Percentiles rank a stretch among this genome's conserved stretches.
phyloP scores from a whole-genome alignment of 2,888 invertebrate genomes.

The Dromius quadrimaculatus region DNA sequence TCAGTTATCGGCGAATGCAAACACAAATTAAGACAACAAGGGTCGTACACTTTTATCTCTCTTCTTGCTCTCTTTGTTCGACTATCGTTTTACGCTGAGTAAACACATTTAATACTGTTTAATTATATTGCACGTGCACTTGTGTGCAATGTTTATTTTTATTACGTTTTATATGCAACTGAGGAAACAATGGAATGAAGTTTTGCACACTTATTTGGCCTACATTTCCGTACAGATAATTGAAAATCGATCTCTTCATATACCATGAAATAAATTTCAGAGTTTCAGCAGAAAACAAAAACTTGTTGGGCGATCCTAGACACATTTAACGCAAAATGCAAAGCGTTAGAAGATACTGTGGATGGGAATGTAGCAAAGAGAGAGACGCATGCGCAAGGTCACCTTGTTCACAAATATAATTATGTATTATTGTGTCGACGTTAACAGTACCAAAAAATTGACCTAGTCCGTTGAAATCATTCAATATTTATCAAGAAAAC shows the following conservation, averaged over 20 bases:
- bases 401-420: too few relatives aligned
- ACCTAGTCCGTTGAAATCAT: slow-evolving; percentile 21
- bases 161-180: slow-evolving; percentile 16
- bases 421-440: neutral
- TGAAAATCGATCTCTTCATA: too few relatives aligned
- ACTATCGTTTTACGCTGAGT: slow-evolving; percentile 21
- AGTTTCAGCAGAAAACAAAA: too few relatives aligned
- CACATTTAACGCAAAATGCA: too few relatives aligned
- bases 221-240: neutral
- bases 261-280: too few relatives aligned
- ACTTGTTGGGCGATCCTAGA: too few relatives aligned
- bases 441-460: slow-evolving; percentile 5
- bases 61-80: slow-evolving; percentile 10
- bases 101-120: slow-evolving; percentile 40
- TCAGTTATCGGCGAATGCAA: slow-evolving; percentile 48
- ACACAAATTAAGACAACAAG: slow-evolving; percentile 49
- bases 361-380: too few relatives aligned
- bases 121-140: slow-evolving; percentile 48
- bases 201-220: neutral
- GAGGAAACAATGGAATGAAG: slow-evolving; percentile 3
- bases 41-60: slow-evolving; percentile 3
- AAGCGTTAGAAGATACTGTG: too few relatives aligned
- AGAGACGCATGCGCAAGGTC: too few relatives aligned
- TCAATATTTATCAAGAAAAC: slow-evolving; percentile 29
- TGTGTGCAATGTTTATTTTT: slow-evolving; percentile 39